A percentile compares a stretch with the other conserved stretches of the same genome.
Evolutionary conservation across 2,888 invertebrate species (phyloP).

Genomic region (Ophion ellenae): DNA sequence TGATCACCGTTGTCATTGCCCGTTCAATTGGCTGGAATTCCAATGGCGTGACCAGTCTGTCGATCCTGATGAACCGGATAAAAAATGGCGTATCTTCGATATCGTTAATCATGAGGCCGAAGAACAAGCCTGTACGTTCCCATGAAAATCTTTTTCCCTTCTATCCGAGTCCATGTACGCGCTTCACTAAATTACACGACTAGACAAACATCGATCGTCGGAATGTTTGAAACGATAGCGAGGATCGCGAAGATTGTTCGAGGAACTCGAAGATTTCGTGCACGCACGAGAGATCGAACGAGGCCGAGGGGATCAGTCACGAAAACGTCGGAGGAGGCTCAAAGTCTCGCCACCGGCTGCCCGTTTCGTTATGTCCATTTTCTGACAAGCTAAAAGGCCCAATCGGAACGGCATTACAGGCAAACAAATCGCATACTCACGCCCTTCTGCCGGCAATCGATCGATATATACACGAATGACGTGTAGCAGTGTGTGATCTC

Average conservation of each 20-base stretch:
- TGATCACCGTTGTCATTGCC: neutral
- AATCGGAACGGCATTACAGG: neutral
- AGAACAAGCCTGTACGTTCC: neutral
- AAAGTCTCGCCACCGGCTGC: neutral
- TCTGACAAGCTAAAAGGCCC: neutral
- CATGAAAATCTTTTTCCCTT: neutral
- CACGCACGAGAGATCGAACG: neutral
- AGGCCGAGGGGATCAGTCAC: neutral
- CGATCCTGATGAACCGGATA: neutral
- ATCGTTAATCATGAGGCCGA: neutral
- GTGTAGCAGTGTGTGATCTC: constrained; percentile 13
- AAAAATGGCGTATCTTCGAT: neutral
- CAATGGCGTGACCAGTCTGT: neutral
- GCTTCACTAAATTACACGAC: neutral
- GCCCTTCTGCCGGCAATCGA: neutral
- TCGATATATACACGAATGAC: neutral
- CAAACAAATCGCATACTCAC: neutral
- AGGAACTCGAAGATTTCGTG: neutral
- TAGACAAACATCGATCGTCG: neutral
- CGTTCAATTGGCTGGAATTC: neutral
- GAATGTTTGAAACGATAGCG: neutral
- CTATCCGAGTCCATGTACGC: neutral
- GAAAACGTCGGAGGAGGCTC: neutral
- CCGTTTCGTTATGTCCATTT: neutral
- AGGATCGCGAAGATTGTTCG: neutral